Conservation (phyloP, 1,140 invertebrate genomes). For the Brachionus manjavacas region DNA sequence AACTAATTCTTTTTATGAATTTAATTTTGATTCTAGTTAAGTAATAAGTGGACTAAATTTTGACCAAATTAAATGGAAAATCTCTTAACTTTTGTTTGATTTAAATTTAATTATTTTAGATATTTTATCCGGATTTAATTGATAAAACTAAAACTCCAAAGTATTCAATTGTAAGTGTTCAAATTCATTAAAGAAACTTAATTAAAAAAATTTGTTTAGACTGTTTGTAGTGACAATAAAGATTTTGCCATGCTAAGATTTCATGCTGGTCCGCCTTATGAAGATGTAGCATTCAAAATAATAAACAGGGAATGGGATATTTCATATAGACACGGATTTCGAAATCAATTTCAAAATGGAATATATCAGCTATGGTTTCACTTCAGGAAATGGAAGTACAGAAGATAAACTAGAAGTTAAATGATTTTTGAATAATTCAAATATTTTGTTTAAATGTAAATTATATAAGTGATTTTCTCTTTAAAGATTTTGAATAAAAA, state of each 20-base stretch:
- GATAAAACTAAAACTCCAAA: constrained; percentile 87
- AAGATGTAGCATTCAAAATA: constrained; percentile 99
- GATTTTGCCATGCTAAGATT: constrained; percentile 93
- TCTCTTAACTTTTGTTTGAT: not conserved
- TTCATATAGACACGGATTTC: constrained; percentile 92
- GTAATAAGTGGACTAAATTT: too few species aligned
- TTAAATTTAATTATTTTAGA: constrained; percentile 58
- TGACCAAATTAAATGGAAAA: too few species aligned
- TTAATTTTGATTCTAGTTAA: too few species aligned
- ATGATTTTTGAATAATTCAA: not conserved
- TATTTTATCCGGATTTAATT: constrained; percentile 98
- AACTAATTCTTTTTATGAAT: too few species aligned
- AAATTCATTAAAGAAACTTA: not conserved
- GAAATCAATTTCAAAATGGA: constrained; percentile 98
- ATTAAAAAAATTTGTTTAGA: constrained; percentile 60
- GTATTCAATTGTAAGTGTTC: constrained; percentile 68
- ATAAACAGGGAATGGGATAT: constrained; percentile 99
- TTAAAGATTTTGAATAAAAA: not conserved
- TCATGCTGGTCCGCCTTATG: constrained; percentile 93
- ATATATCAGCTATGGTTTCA: constrained; percentile 99
- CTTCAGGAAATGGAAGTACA: constrained; percentile 92
- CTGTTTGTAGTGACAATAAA: constrained; percentile 79
- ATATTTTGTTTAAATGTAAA: not conserved
- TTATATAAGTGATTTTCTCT: not conserved
- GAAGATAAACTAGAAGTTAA: constrained; percentile 65